phyloP scores from a whole-genome alignment of 1,140 invertebrate species.

The Heliothis virescens region DNA sequence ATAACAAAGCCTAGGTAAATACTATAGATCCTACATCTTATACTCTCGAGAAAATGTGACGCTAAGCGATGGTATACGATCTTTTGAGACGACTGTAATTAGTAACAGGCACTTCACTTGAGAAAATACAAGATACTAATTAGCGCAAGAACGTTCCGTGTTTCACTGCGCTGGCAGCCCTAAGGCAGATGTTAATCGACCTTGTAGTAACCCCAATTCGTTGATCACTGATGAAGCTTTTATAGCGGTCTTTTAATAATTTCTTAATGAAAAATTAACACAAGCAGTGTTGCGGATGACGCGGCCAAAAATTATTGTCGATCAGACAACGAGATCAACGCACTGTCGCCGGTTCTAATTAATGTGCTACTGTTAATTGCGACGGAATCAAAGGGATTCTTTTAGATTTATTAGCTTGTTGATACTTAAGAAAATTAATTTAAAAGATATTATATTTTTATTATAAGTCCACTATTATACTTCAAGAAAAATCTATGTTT shows the following conservation, averaged over 20 bases:
- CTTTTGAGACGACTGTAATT: background rate
- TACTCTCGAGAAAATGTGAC: background rate
- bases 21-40: background rate
- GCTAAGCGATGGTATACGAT: background rate
- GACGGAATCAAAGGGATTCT: constrained; percentile 8
- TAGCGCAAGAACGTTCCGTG: constrained; percentile 13
- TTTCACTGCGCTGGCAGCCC: constrained; percentile 54
- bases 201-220: constrained; percentile 76
- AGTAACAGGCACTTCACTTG: background rate
- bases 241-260: constrained; percentile 74
- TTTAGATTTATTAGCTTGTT: constrained; percentile 1
- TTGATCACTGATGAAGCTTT: constrained; percentile 67
- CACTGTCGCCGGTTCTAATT: constrained; percentile 37
- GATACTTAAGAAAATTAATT: background rate
- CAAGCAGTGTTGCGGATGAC: constrained; percentile 64
- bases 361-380: constrained; percentile 19
- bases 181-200: constrained; percentile 63
- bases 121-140: constrained; percentile 31
- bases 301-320: constrained; percentile 47
- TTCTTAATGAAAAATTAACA: constrained; percentile 75
- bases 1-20: background rate
- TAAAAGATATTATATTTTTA: too few relatives aligned
- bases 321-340: constrained; percentile 43
- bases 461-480: too few relatives aligned
- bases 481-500: too few relatives aligned